phyloP scores from a whole-genome alignment of 2,888 invertebrate genomes.

The Alentia gelatinosa region DNA sequence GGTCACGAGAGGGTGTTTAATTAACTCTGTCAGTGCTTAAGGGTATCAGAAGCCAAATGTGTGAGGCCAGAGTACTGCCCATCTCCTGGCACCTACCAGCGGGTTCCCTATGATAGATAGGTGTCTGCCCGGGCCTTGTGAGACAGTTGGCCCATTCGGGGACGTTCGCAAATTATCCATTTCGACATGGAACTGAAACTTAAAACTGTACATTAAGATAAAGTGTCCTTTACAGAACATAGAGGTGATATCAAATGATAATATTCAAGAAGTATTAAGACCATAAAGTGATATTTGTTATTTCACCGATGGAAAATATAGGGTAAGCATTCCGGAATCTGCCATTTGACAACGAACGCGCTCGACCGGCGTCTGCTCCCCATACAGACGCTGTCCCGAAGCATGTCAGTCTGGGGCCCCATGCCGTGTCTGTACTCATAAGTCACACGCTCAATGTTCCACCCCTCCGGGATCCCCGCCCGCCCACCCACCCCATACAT shows the following conservation, averaged over 20 bases:
- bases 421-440: constrained; percentile 17
- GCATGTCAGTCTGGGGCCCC: constrained; percentile 17
- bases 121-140: not conserved
- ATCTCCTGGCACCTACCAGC: constrained; percentile 20
- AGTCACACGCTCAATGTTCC: constrained; percentile 26
- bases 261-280: no score
- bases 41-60: not conserved
- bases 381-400: not conserved
- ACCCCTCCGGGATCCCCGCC: not conserved
- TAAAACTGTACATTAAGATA: no score
- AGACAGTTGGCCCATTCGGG: not conserved
- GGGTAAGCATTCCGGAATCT: no score
- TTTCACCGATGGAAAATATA: no score
- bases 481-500: not conserved
- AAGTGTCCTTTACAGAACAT: no score
- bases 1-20: not conserved
- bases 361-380: not conserved
- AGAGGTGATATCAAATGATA: no score
- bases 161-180: not conserved
- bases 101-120: not conserved
- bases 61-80: not conserved
- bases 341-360: no score
- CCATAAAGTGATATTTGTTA: no score
- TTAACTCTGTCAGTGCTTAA: constrained; percentile 1
- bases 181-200: no score